Percentiles rank a stretch among this genome's conserved stretches.
Evolutionary conservation across 2,113 vertebrate species (phyloP).

Genomic region (Apodemus speciosus): DNA sequence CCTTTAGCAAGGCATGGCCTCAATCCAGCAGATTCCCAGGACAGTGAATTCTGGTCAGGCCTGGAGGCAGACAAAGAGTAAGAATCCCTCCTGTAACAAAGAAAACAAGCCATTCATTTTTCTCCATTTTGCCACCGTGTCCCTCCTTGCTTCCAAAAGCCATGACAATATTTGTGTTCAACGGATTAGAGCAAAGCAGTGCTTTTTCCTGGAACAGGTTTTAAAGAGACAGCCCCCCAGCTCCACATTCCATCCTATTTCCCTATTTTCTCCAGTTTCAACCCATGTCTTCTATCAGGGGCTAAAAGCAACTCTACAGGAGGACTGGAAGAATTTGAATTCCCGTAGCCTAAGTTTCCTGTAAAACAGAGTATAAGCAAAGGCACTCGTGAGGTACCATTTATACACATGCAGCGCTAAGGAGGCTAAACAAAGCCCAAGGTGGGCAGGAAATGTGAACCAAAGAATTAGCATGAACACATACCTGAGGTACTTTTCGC

Average conservation of each 20-base stretch:
- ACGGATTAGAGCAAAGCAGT: conserved; percentile 21
- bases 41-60: conserved; percentile 5
- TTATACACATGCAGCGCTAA: neutral
- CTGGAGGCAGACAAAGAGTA: conserved; percentile 42
- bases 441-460: neutral
- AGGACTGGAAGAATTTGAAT: neutral
- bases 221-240: conserved; percentile 2
- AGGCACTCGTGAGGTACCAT: neutral
- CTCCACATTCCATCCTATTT: neutral
- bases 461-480: neutral
- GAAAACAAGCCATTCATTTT: conserved; percentile 36
- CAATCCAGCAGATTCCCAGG: conserved; percentile 22
- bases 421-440: neutral
- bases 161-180: conserved; percentile 44
- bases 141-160: conserved; percentile 47
- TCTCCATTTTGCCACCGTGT: conserved; percentile 31
- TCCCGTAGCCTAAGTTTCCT: neutral
- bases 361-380: neutral
- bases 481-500: neutral
- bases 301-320: neutral
- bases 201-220: conserved; percentile 43
- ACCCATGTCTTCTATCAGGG: neutral
- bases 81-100: conserved; percentile 39
- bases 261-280: neutral
- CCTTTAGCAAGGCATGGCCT: conserved; percentile 31